These are phyloP conservation scores for Laothoe populi DNA, from an alignment of 2,888 invertebrate species.

Conservation along the genomic window DNA sequence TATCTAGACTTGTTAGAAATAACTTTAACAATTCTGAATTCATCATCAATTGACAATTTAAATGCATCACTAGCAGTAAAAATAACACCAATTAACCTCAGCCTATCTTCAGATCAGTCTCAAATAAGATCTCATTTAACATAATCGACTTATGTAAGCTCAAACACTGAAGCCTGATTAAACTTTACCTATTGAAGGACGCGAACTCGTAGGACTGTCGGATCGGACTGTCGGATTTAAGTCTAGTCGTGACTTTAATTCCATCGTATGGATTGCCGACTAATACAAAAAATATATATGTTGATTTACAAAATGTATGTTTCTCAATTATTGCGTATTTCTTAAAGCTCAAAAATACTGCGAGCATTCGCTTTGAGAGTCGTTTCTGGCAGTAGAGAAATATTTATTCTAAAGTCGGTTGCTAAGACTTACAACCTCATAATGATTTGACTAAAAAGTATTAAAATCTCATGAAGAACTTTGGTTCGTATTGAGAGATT, in stretches of 20 bases:
- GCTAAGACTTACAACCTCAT: no score
- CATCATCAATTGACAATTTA: slow-evolving; percentile 2
- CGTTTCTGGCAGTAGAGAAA: no score
- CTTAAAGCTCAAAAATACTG: no score
- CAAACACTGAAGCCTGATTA: background rate
- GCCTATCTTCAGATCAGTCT: background rate
- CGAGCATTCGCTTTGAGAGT: no score
- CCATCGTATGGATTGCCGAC: background rate
- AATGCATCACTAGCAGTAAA: slow-evolving; percentile 1
- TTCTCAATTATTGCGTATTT: no score
- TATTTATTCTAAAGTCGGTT: no score
- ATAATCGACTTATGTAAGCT: background rate
- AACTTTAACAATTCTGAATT: background rate
- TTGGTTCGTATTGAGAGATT: no score
- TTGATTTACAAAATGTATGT: no score
- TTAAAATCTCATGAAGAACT: no score
- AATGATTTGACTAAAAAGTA: no score
- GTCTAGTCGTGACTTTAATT: background rate
- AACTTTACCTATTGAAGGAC: background rate
- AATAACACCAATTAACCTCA: background rate
- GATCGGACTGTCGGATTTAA: background rate
- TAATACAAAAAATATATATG: no score
- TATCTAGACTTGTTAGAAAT: background rate
- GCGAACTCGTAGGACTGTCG: background rate
- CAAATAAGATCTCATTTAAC: background rate